Evolutionary conservation across 2,888 invertebrate species (phyloP).

Genomic region (Athripsodes cinereus): DNA sequence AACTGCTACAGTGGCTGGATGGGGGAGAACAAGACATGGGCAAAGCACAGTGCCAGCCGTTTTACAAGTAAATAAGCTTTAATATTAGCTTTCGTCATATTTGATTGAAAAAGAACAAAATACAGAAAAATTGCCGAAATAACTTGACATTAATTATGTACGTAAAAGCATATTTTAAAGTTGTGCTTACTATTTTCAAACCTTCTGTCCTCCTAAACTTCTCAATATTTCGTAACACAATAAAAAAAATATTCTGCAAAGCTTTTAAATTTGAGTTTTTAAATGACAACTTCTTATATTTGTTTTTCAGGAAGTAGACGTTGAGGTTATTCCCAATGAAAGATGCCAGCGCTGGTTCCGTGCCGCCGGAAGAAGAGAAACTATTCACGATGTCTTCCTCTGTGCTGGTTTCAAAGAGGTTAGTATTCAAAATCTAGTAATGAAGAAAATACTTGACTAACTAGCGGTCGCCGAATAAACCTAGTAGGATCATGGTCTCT

Average conservation of each 20-base stretch:
- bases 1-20: conserved; percentile 87
- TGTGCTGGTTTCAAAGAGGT: conserved; percentile 93
- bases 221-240: neutral
- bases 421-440: too few relatives aligned
- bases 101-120: too few relatives aligned
- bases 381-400: conserved; percentile 88
- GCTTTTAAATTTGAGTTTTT: too few relatives aligned
- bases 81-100: too few relatives aligned
- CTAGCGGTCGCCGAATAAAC: too few relatives aligned
- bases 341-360: conserved; percentile 90
- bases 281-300: too few relatives aligned
- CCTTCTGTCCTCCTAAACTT: neutral
- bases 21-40: conserved; percentile 87
- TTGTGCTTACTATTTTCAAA: neutral
- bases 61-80: conserved; percentile 56
- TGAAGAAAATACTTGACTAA: too few relatives aligned
- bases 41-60: conserved; percentile 83
- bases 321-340: conserved; percentile 83
- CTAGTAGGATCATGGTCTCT: too few relatives aligned
- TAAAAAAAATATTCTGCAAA: too few relatives aligned
- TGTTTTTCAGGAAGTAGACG: conserved; percentile 65
- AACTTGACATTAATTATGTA: too few relatives aligned
- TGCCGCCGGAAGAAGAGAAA: conserved; percentile 82
- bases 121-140: too few relatives aligned
- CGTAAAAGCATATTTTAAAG: neutral